Base-by-base conservation (phyloP, 1,140 invertebrate species). In the Saccostrea cuccullata region DNA sequence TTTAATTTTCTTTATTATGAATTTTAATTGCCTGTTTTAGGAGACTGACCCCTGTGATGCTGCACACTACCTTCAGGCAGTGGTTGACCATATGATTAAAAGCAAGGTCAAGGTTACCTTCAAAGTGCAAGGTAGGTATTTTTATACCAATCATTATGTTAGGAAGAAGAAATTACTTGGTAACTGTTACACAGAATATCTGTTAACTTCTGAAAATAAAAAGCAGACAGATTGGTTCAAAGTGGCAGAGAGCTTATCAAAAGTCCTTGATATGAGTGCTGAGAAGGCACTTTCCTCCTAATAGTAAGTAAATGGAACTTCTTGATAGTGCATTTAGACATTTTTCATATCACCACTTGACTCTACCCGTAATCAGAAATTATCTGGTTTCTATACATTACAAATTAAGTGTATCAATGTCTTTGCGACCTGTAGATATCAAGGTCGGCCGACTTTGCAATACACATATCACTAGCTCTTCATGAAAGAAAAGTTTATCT, bases 41-140 rank as follows among this genome's bases (percentile, higher is more conserved):
- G 86, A 86, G 58, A 89, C 90, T 17, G 90, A 86, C 36, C 60
- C 30, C 13, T 82, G 84, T 13, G 86, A 64, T 8, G 86, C 90
- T 64, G 86, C 90, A 26, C 86, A 85, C 20, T 94, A 92, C 86
- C 91, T 93, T 1, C 90, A 91, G 30, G 87, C 88, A 40, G 91
- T 91, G 3, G 77, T 93, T 77, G 90, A 92, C 40, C 92, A 94
- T 82, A 93, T 94, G 92, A 90, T 89, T 20, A 89, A 88, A 55
- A 91, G 93, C 91, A 92, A 92, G 55, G 89, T 94, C 56, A 93
- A 91, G 60, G 87, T 92, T 82, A 91, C 87, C 15, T 93, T 93
- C 77, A 90, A 91, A 17, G 90, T 90, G 56, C 91, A 94, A 91
- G 93, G 92, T 94, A 85, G 36, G 87, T 64, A n/a, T 20, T 64